phyloP scores from a whole-genome alignment of 35 echinoderm and acorn worm genomes.

The Antedon bifida region DNA sequence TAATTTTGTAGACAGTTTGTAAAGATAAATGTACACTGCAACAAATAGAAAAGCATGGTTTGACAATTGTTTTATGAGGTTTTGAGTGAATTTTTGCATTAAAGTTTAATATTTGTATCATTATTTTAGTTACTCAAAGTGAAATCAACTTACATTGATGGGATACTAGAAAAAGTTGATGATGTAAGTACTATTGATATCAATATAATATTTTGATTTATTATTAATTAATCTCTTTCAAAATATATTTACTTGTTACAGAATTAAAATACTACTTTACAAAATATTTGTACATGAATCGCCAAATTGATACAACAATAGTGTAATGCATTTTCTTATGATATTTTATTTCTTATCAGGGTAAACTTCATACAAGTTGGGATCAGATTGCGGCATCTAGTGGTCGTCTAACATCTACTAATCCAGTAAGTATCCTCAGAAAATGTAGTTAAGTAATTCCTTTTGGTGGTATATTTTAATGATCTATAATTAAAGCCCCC shows the following conservation, averaged over 20 bases:
- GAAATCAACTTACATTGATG: constrained; percentile 89
- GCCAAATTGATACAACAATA: too few species aligned
- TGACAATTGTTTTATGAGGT: too few species aligned
- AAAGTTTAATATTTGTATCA: not conserved
- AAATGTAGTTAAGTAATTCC: not conserved
- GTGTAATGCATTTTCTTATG: too few species aligned
- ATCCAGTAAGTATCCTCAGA: constrained; percentile 65
- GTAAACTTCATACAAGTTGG: constrained; percentile 70
- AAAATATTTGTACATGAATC: too few species aligned
- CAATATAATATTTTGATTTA: too few species aligned
- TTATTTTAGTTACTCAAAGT: constrained; percentile 56
- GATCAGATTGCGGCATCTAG: constrained; percentile 78
- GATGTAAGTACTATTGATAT: constrained; percentile 84
- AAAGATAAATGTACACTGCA: too few species aligned
- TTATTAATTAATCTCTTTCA: too few species aligned
- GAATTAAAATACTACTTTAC: too few species aligned
- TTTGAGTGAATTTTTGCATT: too few species aligned
- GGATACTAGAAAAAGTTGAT: constrained; percentile 42
- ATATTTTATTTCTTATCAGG: constrained; percentile 12
- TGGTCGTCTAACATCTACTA: constrained; percentile 71
- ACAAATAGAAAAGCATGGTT: too few species aligned
- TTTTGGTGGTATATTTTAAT: constrained; percentile 1
- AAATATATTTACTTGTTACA: too few species aligned
- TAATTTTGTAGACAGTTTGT: too few species aligned
- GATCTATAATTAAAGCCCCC: not conserved